phyloP scores from a whole-genome alignment of 2,113 vertebrate genomes.

The Myrmecobius fasciatus region DNA sequence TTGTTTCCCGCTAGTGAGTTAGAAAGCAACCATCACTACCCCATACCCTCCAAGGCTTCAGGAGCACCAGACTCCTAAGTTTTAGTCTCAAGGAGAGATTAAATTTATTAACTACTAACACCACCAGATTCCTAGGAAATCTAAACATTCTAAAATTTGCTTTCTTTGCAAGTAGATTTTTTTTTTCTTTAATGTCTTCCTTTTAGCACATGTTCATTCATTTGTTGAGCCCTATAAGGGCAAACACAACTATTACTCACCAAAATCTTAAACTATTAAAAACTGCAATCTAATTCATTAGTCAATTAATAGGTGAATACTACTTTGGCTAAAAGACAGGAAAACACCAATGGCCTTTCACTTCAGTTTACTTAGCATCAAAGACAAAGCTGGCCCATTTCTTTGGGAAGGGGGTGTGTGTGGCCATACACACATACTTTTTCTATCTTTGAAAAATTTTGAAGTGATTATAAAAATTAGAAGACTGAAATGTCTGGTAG shows the following conservation, averaged over 20 bases:
- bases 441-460: conserved; percentile 10
- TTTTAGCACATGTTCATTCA: conserved; percentile 25
- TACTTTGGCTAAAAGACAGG: conserved; percentile 63
- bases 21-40: not conserved
- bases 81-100: conserved; percentile 7
- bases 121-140: conserved; percentile 36
- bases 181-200: conserved; percentile 63
- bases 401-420: not conserved
- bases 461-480: not conserved
- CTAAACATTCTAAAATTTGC: conserved; percentile 34
- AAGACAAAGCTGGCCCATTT: not conserved
- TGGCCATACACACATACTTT: conserved; percentile 32
- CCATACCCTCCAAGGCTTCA: not conserved
- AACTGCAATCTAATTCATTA: conserved; percentile 8
- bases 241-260: no score
- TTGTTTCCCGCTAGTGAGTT: not conserved
- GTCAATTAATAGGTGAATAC: conserved; percentile 48
- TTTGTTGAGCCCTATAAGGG: no score
- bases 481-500: not conserved
- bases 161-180: conserved; percentile 73
- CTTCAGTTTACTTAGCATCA: not conserved
- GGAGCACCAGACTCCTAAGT: conserved; percentile 11
- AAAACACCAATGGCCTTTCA: conserved; percentile 50
- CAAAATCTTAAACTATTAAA: not conserved
- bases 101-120: not conserved